A percentile compares a stretch with the other conserved stretches of the same genome.
Evolutionary conservation across 2,113 vertebrate species (phyloP).

Genomic region (mouse (Mus musculus)): DNA sequence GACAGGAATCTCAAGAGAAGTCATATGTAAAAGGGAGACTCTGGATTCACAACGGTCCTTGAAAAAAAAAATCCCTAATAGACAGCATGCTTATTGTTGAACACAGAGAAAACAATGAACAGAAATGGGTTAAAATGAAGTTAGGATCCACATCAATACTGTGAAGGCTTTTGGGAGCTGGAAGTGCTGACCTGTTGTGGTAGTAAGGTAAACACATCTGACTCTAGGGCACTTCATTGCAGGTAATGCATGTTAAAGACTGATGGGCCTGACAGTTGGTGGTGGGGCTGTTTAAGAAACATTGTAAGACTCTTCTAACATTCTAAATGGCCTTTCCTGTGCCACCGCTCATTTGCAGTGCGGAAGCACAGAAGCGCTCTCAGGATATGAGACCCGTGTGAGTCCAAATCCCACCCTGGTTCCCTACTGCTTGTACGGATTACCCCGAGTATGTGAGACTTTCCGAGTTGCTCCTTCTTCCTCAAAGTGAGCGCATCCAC

Average conservation of each 20-base stretch:
- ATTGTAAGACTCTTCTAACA: background rate
- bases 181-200: background rate
- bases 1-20: background rate
- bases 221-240: background rate
- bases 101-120: background rate
- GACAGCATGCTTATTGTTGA: background rate
- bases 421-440: background rate
- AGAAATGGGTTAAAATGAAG: background rate
- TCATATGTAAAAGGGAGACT: background rate
- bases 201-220: background rate
- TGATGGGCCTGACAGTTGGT: background rate
- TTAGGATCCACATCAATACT: background rate
- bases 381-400: background rate
- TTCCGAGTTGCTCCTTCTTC: constrained; percentile 5
- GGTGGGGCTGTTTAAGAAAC: background rate
- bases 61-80: background rate
- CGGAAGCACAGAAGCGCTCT: background rate
- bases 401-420: background rate
- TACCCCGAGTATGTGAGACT: background rate
- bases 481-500: background rate
- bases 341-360: background rate
- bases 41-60: background rate
- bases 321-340: background rate
- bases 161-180: background rate
- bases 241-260: background rate